Evolutionary conservation across 2,113 vertebrate species (phyloP).

Genomic region (Beaufortia kweichowensis): DNA sequence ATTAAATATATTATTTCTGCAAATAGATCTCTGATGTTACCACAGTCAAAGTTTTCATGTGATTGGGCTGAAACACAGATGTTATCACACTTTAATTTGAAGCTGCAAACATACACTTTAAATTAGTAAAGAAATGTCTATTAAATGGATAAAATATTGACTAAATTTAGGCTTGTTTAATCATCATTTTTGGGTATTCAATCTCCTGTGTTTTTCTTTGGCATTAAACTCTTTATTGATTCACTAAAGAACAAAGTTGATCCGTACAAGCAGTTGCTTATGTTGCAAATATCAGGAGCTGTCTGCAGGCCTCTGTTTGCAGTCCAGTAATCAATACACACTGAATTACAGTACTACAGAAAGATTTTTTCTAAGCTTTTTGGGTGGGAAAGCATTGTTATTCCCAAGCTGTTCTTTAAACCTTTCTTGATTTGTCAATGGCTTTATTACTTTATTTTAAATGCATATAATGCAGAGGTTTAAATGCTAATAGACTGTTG

Average conservation of each 20-base stretch:
- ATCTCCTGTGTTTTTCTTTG: slow-evolving; percentile 9
- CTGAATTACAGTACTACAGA: not conserved
- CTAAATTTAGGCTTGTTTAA: not conserved
- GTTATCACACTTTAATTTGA: slow-evolving; percentile 10
- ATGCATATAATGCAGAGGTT: too few relatives aligned
- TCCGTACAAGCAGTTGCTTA: slow-evolving; percentile 23
- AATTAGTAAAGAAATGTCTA: not conserved
- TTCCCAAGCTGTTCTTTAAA: not conserved
- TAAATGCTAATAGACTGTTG: too few relatives aligned
- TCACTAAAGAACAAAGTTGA: slow-evolving; percentile 12
- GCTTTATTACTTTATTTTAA: not conserved
- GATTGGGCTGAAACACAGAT: not conserved
- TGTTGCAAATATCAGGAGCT: slow-evolving; percentile 32
- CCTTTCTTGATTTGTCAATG: not conserved
- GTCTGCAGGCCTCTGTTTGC: slow-evolving; percentile 16
- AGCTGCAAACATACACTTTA: slow-evolving; percentile 5
- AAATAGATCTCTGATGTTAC: too few relatives aligned
- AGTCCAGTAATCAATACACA: slow-evolving; percentile 31
- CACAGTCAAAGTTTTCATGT: too few relatives aligned
- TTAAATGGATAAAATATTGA: too few relatives aligned
- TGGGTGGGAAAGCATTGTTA: slow-evolving; percentile 5
- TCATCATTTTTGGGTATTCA: not conserved
- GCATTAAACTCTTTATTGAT: slow-evolving; percentile 17
- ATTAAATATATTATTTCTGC: too few relatives aligned
- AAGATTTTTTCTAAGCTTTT: slow-evolving; percentile 3